These are phyloP conservation scores for Sarcophaga subvicina DNA, from an alignment of 2,888 invertebrate species.

Conservation along the genomic window DNA sequence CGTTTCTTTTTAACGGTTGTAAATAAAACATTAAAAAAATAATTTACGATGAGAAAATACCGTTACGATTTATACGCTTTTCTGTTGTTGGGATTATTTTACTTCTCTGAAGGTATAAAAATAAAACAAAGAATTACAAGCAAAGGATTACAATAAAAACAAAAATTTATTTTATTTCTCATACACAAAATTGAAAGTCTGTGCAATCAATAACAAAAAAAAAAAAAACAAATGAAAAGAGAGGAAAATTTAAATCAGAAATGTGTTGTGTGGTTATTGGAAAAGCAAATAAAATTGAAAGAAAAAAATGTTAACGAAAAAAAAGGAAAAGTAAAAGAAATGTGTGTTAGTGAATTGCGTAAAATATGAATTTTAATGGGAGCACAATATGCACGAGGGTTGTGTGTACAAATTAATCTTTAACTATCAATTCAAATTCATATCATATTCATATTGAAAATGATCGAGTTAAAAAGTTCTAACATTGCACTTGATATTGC, in stretches of 20 bases:
- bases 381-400: neutral
- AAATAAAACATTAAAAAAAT: neutral
- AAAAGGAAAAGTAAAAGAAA: neutral
- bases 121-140: neutral
- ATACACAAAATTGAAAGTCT: neutral
- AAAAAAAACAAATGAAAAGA: slow-evolving; percentile 1
- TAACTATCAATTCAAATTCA: too few relatives aligned
- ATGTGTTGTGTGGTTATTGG: neutral
- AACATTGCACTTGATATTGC: too few relatives aligned
- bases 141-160: neutral
- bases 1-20: neutral
- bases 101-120: slow-evolving; percentile 79
- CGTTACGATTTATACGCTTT: slow-evolving; percentile 71
- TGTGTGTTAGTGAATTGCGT: neutral
- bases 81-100: slow-evolving; percentile 76
- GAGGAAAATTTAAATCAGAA: neutral
- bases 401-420: neutral
- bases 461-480: too few relatives aligned
- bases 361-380: neutral
- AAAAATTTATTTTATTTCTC: neutral
- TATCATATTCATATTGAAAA: too few relatives aligned
- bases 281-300: slow-evolving; percentile 9
- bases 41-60: slow-evolving; percentile 70
- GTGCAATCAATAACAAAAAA: neutral
- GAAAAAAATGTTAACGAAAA: neutral